Percentiles rank a stretch among this genome's conserved stretches.
These are phyloP conservation scores for Tetrao urogallus DNA, from an alignment of 2,113 vertebrate species.

Conservation along the genomic window DNA sequence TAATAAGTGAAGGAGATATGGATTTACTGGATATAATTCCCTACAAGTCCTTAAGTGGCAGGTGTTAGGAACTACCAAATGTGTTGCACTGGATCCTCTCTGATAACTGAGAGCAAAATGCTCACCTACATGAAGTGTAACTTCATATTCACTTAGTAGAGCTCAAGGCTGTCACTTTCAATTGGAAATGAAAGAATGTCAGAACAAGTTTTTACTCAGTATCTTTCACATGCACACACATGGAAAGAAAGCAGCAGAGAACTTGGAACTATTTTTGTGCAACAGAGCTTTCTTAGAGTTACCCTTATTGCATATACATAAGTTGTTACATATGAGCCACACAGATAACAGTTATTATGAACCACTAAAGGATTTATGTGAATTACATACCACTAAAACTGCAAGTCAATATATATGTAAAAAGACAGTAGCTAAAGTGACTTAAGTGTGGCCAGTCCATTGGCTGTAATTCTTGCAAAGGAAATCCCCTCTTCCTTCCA, in stretches of 20 bases:
- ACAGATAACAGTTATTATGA: neutral
- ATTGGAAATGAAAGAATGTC: neutral
- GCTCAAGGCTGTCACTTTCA: neutral
- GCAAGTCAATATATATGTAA: neutral
- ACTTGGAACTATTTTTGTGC: neutral
- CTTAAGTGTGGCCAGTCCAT: neutral
- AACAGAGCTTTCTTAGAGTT: neutral
- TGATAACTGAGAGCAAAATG: neutral
- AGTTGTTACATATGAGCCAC: neutral
- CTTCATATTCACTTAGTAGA: neutral
- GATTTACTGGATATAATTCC: neutral
- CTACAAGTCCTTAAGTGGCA: neutral
- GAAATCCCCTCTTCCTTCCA: neutral
- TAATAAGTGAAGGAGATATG: neutral
- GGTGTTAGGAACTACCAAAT: neutral
- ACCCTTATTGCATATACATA: neutral
- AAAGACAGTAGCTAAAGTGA: neutral
- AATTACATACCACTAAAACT: neutral
- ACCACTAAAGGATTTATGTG: neutral
- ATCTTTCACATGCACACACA: neutral
- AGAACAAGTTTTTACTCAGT: neutral
- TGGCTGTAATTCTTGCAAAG: neutral
- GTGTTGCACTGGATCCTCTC: neutral
- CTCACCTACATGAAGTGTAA: neutral
- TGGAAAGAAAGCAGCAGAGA: neutral